Conservation (phyloP, 2,797 vertebrate genomes). For the Pseudotriccus pelzelni region DNA sequence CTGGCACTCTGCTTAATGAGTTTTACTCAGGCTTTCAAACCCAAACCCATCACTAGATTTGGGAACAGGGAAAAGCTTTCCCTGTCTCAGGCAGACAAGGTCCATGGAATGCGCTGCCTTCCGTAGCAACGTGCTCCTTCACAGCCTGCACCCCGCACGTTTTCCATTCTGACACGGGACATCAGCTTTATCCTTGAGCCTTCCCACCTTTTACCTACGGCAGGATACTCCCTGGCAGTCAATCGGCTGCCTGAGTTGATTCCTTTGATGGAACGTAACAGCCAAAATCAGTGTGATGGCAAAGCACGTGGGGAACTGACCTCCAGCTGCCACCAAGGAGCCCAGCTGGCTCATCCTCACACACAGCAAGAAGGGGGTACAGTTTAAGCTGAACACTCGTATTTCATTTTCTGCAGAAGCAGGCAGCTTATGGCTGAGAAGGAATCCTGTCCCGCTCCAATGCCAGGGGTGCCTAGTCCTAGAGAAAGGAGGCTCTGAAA, state of each 20-base stretch:
- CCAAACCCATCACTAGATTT: not conserved
- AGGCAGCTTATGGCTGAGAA: not conserved
- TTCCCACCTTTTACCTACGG: not conserved
- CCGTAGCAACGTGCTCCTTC: not conserved
- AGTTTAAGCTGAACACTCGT: not conserved
- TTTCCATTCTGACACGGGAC: not conserved
- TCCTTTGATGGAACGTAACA: not conserved
- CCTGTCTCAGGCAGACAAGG: not conserved
- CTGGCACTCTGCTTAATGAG: not conserved
- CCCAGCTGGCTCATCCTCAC: not conserved
- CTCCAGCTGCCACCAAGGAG: not conserved
- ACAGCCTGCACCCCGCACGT: fast-evolving
- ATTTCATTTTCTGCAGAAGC: not conserved
- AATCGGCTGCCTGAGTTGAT: not conserved
- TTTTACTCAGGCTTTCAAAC: not conserved
- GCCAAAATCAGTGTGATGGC: not conserved
- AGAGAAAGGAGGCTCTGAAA: not conserved
- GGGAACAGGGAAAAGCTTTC: not conserved
- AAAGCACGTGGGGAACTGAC: not conserved
- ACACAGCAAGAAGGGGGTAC: not conserved
- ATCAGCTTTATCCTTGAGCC: not conserved
- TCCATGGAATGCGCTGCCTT: not conserved
- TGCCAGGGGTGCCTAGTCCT: not conserved
- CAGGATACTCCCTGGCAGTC: not conserved
- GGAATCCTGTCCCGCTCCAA: not conserved